Base-by-base conservation (phyloP, 2,113 vertebrate species). In the Lethenteron camtschaticum region DNA sequence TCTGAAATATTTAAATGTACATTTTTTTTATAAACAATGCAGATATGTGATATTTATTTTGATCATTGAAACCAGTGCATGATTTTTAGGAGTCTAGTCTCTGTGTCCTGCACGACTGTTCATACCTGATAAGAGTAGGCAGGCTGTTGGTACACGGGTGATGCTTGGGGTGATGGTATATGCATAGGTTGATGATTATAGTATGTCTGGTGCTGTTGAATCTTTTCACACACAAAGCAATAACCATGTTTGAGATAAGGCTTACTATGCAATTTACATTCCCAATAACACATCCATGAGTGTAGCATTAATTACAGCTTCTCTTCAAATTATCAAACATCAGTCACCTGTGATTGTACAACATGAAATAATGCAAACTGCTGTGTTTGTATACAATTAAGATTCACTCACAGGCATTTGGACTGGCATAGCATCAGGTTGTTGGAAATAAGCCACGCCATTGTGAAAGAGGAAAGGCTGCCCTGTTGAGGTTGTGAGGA, bases 371-470 rank as follows among this genome's bases (percentile, higher is more conserved):
- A 73, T 69, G 68, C 70, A 58, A 70, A 72, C n/a, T 68, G 56
- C 73, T 66, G 73, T 9, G 57, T 68, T 74, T 18, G 75, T 73
- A 68, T 68, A 76, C 3, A 73, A 70, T 66, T 74, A 2, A 7
- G 5, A 41, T 41, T 41, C 41, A 81, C 83, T 85, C 79, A 87
- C 84, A 75, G 81, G 80, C 85, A 85, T 77, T 13, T 73, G 72
- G 74, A 80, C 74, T 70, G 81, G 76, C 73, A 75, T 71, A 69
- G 78, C 75, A 71, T 81, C 83, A 63, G 84, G 78, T 13, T 77
- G 77, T 73, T 83, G 81, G 80, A 90, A 90, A 75, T 90, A 92
- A 73, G 86, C 85, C 76, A 87, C 80, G 66, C 86, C 88, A 57
- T 89, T 87, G 76, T 85, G 82, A 72, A 83, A 90, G 74, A 82